Evolutionary conservation across 2,797 vertebrate genomes (phyloP).

Genomic region (Heliangelus exortis): DNA sequence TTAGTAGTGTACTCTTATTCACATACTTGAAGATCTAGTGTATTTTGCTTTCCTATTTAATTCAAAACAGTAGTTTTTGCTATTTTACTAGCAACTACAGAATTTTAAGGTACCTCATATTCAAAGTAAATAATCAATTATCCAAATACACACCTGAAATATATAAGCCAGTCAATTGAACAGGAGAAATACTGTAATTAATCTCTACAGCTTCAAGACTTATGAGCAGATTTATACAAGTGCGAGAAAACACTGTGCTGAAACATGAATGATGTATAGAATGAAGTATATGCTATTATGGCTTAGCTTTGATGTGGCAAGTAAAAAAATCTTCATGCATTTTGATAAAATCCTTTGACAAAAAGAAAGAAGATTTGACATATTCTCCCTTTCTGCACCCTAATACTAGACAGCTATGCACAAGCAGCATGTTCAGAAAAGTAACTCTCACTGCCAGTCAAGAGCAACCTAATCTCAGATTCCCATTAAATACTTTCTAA

Average conservation of each 20-base stretch:
- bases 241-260: background rate
- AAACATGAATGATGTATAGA: background rate
- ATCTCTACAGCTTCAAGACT: background rate
- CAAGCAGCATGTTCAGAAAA: background rate
- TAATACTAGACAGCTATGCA: background rate
- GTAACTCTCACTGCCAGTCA: background rate
- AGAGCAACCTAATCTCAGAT: background rate
- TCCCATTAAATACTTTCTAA: background rate
- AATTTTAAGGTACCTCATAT: background rate
- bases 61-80: background rate
- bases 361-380: background rate
- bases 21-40: background rate
- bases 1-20: background rate
- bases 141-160: background rate
- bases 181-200: background rate
- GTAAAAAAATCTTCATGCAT: background rate
- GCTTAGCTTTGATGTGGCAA: background rate
- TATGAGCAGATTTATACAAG: background rate
- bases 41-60: background rate
- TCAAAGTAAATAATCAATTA: background rate
- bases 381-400: background rate
- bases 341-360: background rate
- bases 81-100: background rate
- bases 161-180: background rate
- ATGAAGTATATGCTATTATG: rapidly evolving